These are phyloP conservation scores for Patella pellucida DNA, from an alignment of 2,888 invertebrate species.

Conservation along the genomic window DNA sequence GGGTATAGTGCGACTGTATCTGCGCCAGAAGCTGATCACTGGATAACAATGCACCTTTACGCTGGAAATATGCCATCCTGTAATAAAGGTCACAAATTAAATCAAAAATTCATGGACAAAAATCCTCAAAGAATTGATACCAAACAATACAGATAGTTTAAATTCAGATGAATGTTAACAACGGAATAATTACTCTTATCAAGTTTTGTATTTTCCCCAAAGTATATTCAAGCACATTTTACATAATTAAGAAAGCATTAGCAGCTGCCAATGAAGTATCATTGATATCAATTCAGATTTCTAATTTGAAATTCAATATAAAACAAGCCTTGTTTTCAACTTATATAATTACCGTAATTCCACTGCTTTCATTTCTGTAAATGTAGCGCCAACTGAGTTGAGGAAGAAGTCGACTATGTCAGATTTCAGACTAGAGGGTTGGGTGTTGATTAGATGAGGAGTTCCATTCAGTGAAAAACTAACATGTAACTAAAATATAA, in stretches of 20 bases:
- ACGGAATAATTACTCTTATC: too few relatives aligned
- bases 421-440: slow-evolving; percentile 72
- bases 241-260: too few relatives aligned
- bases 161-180: too few relatives aligned
- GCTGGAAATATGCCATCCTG: slow-evolving; percentile 81
- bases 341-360: slow-evolving; percentile 75
- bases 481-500: slow-evolving; percentile 74
- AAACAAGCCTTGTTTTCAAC: background rate
- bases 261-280: background rate
- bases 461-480: slow-evolving; percentile 75
- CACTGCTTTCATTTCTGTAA: slow-evolving; percentile 79
- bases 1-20: slow-evolving; percentile 78
- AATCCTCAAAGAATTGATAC: too few relatives aligned
- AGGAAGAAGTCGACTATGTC: slow-evolving; percentile 78
- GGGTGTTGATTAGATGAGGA: slow-evolving; percentile 55
- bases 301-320: background rate
- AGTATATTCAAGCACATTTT: too few relatives aligned
- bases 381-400: slow-evolving; percentile 78
- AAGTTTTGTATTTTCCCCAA: too few relatives aligned
- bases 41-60: slow-evolving; percentile 75
- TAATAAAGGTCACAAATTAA: slow-evolving; percentile 37
- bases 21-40: slow-evolving; percentile 74
- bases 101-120: too few relatives aligned
- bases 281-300: background rate
- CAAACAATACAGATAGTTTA: too few relatives aligned